Base-by-base conservation (phyloP, 2,888 invertebrate genomes). In the Leptinotarsa haldemani region DNA sequence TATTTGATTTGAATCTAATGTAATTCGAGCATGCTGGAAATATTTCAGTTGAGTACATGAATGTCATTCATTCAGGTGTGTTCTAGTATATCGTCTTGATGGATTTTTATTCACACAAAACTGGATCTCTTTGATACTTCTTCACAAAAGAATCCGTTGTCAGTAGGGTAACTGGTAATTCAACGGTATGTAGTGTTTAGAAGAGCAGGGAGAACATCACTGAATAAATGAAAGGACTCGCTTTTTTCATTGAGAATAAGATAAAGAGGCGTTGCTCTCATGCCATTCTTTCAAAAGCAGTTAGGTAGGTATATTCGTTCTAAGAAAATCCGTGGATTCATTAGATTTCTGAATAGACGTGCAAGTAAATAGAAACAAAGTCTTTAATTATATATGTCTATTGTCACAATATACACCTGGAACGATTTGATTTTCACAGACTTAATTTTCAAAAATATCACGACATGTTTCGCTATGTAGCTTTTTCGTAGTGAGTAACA, bases 91-190 rank as follows among this genome's bases (percentile, higher is more conserved):
- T 61, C 22, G 40, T 25, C 61, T 16, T 61, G 30, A 40, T 40
- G 40, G 30, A 40, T 61, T 61, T 18, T 61, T 61, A 61, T 61
- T 61, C 61, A 61, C 16, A 40, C 13, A 56, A 56, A 56, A 56
- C 56, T 18, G 56, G 56, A 56, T 56, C 20, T 56, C 56, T 56
- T 56, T 56, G 56, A 56, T 56, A 56, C 22, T 22, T 18, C 52
- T 30, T 61, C 30, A 61, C 61, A 61, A 61, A 61, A n/a, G 61
- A 25, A 61, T 40, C n/a, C 61, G 61, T 61, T 61, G 61, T 40
- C 40, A n/a, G 40, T 61, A 61, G 61, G 61, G 61, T 61, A 30
- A n/a, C 61, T 61, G 5, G 61, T n/a, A 30, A 30, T 30, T 61
- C 40, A 61, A 40, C 18, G 12, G 12, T 30, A 16, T 25, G 22